These are phyloP conservation scores for Coelopa pilipes DNA, from an alignment of 2,888 invertebrate genomes.

Conservation along the genomic window DNA sequence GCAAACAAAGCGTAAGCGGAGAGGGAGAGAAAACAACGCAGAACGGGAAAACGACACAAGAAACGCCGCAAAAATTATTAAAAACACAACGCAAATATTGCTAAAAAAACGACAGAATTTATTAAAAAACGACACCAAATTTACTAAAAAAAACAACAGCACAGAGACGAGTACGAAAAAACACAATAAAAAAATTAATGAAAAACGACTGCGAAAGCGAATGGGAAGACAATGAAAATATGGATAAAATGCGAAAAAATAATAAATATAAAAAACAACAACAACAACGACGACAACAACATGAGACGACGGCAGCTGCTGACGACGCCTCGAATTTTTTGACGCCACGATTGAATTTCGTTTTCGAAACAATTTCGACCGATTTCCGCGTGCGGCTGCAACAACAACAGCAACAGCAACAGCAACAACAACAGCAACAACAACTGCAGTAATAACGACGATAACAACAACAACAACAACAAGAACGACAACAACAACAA, in stretches of 20 bases:
- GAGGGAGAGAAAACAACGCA: no score
- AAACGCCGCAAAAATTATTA: slow-evolving; percentile 8
- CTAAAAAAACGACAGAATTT: no score
- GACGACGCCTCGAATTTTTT: slow-evolving; percentile 28
- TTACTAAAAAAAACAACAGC: neutral
- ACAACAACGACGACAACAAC: slow-evolving; percentile 29
- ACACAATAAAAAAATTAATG: slow-evolving; percentile 15
- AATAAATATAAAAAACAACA: neutral
- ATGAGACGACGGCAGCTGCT: no score
- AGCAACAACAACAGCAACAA: neutral
- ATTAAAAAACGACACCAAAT: no score
- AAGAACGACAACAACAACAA: neutral
- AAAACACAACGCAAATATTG: neutral
- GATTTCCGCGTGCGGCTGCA: slow-evolving; percentile 14
- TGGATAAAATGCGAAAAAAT: neutral
- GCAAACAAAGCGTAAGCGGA: no score
- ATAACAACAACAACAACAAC: neutral
- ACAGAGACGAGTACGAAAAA: neutral
- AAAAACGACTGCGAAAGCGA: slow-evolving; percentile 11
- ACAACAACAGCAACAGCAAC: no score
- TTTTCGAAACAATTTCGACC: slow-evolving; percentile 12
- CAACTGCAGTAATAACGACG: no score
- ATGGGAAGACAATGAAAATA: neutral
- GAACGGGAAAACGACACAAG: neutral
- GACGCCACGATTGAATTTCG: slow-evolving; percentile 17